Percentiles rank a stretch among this genome's conserved stretches.
Evolutionary conservation across 2,113 vertebrate genomes (phyloP).

Genomic region (Gracilinanus agilis): DNA sequence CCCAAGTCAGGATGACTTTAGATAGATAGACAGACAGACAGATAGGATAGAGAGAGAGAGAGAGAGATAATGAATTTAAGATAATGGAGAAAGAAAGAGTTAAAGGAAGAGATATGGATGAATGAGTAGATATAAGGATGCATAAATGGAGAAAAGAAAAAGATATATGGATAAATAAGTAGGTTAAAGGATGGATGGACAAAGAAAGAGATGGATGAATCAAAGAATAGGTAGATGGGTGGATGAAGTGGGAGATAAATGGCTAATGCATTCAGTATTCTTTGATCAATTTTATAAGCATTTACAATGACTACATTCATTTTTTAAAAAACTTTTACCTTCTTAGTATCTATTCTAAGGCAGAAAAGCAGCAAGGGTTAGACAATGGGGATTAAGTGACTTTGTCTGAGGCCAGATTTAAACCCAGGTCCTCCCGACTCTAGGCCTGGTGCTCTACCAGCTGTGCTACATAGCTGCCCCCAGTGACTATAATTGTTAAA

Average conservation of each 20-base stretch:
- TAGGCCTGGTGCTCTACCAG: too few species aligned
- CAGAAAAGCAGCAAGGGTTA: too few species aligned
- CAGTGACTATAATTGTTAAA: background rate
- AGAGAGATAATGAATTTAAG: too few species aligned
- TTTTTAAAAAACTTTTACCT: too few species aligned
- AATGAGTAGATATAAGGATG: background rate
- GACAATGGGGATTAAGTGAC: too few species aligned
- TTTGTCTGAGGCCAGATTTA: too few species aligned
- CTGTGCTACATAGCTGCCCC: too few species aligned
- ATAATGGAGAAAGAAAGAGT: background rate
- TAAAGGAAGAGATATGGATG: background rate
- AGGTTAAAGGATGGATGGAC: too few species aligned
- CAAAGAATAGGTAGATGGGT: background rate
- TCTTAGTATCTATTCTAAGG: too few species aligned
- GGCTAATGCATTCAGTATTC: background rate
- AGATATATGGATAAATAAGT: too few species aligned
- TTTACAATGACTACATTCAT: background rate
- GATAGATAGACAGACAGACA: background rate
- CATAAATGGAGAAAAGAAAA: background rate
- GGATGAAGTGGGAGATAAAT: background rate
- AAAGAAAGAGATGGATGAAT: background rate
- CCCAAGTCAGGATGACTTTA: too few species aligned
- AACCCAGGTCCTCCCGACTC: too few species aligned
- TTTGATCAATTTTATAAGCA: constrained; percentile 31
- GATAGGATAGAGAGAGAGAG: background rate